These are phyloP conservation scores for Colletes gigas DNA, from an alignment of 1,140 invertebrate genomes.

Conservation along the genomic window DNA sequence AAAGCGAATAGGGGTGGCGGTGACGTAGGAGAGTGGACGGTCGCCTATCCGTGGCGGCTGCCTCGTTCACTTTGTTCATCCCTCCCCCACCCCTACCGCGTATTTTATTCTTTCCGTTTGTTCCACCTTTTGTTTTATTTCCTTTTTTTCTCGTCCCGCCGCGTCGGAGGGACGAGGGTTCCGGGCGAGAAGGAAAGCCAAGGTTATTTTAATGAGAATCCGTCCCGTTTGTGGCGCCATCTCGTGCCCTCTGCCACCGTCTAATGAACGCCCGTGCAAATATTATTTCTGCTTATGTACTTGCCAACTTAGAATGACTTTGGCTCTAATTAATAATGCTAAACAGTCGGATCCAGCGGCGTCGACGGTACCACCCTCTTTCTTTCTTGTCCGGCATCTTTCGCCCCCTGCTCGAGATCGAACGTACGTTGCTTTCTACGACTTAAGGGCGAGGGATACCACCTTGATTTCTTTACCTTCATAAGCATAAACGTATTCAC, in stretches of 20 bases:
- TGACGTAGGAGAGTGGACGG: constrained; percentile 12
- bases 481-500: too few relatives aligned
- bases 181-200: constrained; percentile 66
- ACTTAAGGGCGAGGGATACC: too few relatives aligned
- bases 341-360: constrained; percentile 66
- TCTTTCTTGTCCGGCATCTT: background rate
- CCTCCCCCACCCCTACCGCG: background rate
- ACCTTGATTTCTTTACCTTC: too few relatives aligned
- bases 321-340: constrained; percentile 80
- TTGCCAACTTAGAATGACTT: constrained; percentile 79
- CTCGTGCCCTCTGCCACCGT: constrained; percentile 60
- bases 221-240: constrained; percentile 76
- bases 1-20: constrained; percentile 32
- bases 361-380: constrained; percentile 41
- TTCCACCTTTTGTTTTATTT: background rate
- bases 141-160: background rate
- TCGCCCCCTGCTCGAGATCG: too few relatives aligned
- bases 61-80: constrained; percentile 58
- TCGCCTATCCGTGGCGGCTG: constrained; percentile 54
- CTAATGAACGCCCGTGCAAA: constrained; percentile 80
- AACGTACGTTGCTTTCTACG: too few relatives aligned
- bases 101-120: constrained; percentile 39
- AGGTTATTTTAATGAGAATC: constrained; percentile 80
- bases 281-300: constrained; percentile 81
- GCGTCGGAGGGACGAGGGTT: background rate